These are phyloP conservation scores for Salvator merianae DNA, from an alignment of 2,113 vertebrate genomes.

Conservation along the genomic window DNA sequence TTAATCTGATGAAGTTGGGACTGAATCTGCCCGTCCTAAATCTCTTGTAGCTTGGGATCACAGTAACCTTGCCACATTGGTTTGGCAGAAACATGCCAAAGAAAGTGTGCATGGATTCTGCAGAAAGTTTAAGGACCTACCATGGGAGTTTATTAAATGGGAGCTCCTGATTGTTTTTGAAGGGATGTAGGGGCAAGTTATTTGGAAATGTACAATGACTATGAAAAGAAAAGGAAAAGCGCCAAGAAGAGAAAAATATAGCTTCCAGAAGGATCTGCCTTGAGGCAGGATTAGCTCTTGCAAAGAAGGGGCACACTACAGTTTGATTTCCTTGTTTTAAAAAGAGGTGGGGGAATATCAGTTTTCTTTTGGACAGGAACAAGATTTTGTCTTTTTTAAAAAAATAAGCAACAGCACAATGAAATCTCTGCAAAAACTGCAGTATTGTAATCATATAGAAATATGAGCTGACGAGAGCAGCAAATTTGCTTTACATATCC, in stretches of 20 bases:
- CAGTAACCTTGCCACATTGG: neutral
- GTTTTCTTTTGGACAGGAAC: neutral
- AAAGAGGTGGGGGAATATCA: neutral
- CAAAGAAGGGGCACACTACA: neutral
- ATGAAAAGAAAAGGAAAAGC: neutral
- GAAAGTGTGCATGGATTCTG: neutral
- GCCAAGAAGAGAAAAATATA: neutral
- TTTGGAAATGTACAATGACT: neutral
- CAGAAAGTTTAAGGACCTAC: neutral
- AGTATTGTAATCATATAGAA: neutral
- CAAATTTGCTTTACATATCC: neutral
- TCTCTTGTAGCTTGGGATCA: neutral
- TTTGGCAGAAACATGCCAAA: neutral
- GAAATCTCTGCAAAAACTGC: neutral
- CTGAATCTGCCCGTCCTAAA: no score
- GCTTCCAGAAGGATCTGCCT: neutral
- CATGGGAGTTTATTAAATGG: neutral
- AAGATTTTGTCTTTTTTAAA: neutral
- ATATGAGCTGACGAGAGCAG: neutral
- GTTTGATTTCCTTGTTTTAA: neutral
- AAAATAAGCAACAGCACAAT: neutral
- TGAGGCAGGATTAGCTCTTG: neutral
- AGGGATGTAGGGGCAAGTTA: neutral
- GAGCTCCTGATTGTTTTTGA: neutral
- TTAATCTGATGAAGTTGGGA: neutral